A percentile compares a stretch with the other conserved stretches of the same genome.
Conservation (phyloP, 1,140 invertebrate species). For the Teleopsis dalmanni region DNA sequence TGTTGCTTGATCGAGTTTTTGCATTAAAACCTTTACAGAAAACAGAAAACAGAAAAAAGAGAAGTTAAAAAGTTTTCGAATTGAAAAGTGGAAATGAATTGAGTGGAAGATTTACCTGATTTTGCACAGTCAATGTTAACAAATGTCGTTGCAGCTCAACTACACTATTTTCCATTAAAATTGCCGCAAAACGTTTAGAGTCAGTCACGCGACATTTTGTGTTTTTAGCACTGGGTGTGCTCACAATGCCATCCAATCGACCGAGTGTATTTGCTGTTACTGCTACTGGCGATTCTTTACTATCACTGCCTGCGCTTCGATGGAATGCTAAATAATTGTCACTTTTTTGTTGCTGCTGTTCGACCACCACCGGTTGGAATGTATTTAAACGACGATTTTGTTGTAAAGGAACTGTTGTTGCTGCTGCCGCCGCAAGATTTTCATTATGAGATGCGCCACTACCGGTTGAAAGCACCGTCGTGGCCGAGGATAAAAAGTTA, state of each 20-base stretch:
- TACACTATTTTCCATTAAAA: slow-evolving; percentile 70
- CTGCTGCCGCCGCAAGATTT: not conserved
- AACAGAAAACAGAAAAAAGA: not conserved
- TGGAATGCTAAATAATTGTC: slow-evolving; percentile 33
- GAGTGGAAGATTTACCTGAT: slow-evolving; percentile 60
- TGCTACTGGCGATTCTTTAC: slow-evolving; percentile 13
- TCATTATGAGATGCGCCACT: slow-evolving; percentile 18
- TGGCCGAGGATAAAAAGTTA: slow-evolving; percentile 40
- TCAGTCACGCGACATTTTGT: slow-evolving; percentile 52
- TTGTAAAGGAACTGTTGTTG: not conserved
- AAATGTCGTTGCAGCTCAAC: slow-evolving; percentile 76
- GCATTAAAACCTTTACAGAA: slow-evolving; percentile 55
- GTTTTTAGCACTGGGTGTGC: slow-evolving; percentile 45
- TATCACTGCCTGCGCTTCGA: slow-evolving; percentile 43
- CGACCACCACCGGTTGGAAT: slow-evolving; percentile 39
- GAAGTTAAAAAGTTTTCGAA: not conserved
- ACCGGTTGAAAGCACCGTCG: slow-evolving; percentile 37
- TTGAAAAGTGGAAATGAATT: too few species aligned
- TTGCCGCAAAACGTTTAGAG: slow-evolving; percentile 68
- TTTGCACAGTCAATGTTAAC: slow-evolving; percentile 71
- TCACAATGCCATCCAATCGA: slow-evolving; percentile 49
- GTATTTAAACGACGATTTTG: slow-evolving; percentile 17
- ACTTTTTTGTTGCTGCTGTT: slow-evolving; percentile 19
- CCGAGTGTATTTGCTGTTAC: slow-evolving; percentile 34
- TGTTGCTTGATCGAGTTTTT: slow-evolving; percentile 57